phyloP scores from a whole-genome alignment of 2,113 vertebrate species.

The Anoplopoma fimbria region DNA sequence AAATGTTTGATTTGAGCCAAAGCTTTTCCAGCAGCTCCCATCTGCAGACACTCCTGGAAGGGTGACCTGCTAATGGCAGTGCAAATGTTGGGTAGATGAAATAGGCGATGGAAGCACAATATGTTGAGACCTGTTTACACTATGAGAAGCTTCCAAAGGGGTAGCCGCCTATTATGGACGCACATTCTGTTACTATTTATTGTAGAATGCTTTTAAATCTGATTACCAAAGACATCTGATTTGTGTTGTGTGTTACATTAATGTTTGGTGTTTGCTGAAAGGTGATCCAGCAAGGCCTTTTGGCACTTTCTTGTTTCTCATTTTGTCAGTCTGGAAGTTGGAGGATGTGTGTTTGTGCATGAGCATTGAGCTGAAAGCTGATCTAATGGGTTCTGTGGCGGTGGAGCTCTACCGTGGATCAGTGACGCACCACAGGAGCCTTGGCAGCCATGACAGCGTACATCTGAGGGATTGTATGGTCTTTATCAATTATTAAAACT shows the following conservation, averaged over 20 bases:
- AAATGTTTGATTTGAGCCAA: neutral
- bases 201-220: slow-evolving; percentile 7
- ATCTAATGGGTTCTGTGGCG: slow-evolving; percentile 61
- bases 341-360: neutral
- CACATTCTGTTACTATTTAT: slow-evolving; percentile 1
- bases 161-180: slow-evolving; percentile 24
- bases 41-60: slow-evolving; percentile 21
- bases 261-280: slow-evolving; percentile 20
- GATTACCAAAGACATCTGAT: slow-evolving; percentile 1
- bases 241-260: neutral
- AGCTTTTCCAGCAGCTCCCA: slow-evolving; percentile 17
- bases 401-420: slow-evolving; percentile 59
- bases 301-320: slow-evolving; percentile 21
- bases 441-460: slow-evolving; percentile 75
- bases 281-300: neutral
- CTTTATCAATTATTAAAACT: slow-evolving; percentile 83
- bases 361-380: slow-evolving; percentile 63
- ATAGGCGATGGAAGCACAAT: slow-evolving; percentile 29
- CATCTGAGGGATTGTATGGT: slow-evolving; percentile 71
- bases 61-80: slow-evolving; percentile 31
- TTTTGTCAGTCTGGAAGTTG: slow-evolving; percentile 31
- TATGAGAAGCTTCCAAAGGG: slow-evolving; percentile 34
- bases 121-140: slow-evolving; percentile 51
- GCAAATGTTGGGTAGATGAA: slow-evolving; percentile 42
- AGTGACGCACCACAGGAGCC: slow-evolving; percentile 67